A percentile compares a stretch with the other conserved stretches of the same genome.
phyloP scores from a whole-genome alignment of 2,888 invertebrate genomes.

The Mycogona germanica region DNA sequence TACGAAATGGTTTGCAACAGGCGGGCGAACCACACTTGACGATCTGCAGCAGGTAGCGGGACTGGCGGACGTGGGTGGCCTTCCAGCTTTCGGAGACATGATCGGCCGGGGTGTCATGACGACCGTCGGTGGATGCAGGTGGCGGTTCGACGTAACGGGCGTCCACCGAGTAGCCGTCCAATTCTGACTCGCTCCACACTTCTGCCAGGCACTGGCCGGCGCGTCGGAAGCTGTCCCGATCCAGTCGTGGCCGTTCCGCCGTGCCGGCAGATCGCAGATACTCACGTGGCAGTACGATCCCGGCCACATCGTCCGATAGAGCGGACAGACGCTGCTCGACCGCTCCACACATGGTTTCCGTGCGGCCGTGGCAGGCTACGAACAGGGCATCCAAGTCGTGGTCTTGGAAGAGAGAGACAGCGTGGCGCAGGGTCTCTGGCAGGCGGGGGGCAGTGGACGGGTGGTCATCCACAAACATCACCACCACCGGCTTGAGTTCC shows the following conservation, averaged over 20 bases:
- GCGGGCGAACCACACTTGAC: not conserved
- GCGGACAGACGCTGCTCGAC: slow-evolving; percentile 28
- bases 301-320: slow-evolving; percentile 24
- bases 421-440: slow-evolving; percentile 22
- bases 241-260: slow-evolving; percentile 23
- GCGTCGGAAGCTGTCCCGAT: slow-evolving; percentile 21
- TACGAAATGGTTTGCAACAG: not conserved
- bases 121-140: not conserved
- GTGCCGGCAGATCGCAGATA: slow-evolving; percentile 20
- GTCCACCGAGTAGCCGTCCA: not conserved
- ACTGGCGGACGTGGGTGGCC: not conserved
- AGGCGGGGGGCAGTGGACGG: slow-evolving; percentile 26
- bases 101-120: too few relatives aligned
- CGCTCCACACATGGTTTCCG: slow-evolving; percentile 25
- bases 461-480: slow-evolving; percentile 27
- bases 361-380: slow-evolving; percentile 25
- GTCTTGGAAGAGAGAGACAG: slow-evolving; percentile 22
- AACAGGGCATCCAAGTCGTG: slow-evolving; percentile 23
- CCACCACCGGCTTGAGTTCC: slow-evolving; percentile 27
- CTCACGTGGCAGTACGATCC: slow-evolving; percentile 25
- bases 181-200: not conserved
- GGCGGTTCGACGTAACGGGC: not conserved
- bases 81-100: not conserved
- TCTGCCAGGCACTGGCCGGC: slow-evolving; percentile 20
- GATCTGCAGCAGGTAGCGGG: not conserved